Evolutionary conservation across 2,797 vertebrate genomes (phyloP).

Genomic region (Notolepis coatsorum): DNA sequence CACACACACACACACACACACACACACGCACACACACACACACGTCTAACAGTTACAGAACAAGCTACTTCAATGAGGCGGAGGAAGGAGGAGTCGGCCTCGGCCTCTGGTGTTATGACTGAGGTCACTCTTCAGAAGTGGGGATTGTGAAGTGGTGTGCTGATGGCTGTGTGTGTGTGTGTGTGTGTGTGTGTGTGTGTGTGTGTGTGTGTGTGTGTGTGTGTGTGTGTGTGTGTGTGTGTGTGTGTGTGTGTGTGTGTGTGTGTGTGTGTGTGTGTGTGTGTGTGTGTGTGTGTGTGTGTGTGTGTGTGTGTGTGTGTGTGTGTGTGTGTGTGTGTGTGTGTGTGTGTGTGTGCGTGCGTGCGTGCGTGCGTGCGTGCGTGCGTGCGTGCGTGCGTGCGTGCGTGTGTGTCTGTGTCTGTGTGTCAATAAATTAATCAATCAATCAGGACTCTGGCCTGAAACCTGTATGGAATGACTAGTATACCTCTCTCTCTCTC

Average conservation of each 20-base stretch:
- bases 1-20: background rate
- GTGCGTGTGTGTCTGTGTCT: too few species aligned
- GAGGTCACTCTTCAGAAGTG: background rate
- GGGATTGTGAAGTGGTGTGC: too few species aligned
- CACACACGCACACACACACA: constrained; percentile 23
- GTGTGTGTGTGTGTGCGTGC: too few species aligned
- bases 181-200: constrained; percentile 14
- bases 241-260: constrained; percentile 9
- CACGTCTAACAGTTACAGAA: background rate
- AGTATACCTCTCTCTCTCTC: too few species aligned
- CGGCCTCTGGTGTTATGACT: background rate
- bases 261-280: constrained; percentile 10
- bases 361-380: too few species aligned
- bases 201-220: constrained; percentile 5
- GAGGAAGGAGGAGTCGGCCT: background rate
- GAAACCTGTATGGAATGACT: background rate
- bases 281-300: constrained; percentile 2
- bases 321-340: too few species aligned
- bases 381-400: too few species aligned
- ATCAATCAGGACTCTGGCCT: background rate
- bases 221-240: background rate
- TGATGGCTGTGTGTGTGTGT: background rate
- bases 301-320: too few species aligned
- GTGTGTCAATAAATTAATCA: background rate
- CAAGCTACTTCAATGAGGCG: constrained; percentile 13